Evolutionary conservation across 2,888 invertebrate genomes (phyloP).

Genomic region (Hyposoter didymator): DNA sequence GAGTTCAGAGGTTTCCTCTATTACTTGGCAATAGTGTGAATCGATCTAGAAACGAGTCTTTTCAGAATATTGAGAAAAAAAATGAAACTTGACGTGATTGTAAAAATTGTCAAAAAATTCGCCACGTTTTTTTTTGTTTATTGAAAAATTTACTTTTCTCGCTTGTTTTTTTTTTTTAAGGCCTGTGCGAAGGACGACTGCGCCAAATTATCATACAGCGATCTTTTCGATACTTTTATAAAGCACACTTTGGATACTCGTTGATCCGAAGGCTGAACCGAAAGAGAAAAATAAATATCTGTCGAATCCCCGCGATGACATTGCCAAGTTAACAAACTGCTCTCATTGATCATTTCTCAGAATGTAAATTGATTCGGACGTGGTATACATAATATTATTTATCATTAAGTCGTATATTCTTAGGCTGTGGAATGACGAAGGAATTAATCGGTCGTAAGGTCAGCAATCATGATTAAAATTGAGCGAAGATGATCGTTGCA

Average conservation of each 20-base stretch:
- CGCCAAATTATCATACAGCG: neutral
- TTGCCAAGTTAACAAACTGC: constrained; percentile 56
- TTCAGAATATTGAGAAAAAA: no score
- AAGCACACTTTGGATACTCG: constrained; percentile 3
- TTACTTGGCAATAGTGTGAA: constrained; percentile 7
- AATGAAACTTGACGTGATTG: no score
- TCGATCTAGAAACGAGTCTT: neutral
- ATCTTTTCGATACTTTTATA: constrained; percentile 3
- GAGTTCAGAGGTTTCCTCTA: constrained; percentile 24
- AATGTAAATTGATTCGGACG: constrained; percentile 63
- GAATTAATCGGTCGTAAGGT: constrained; percentile 65
- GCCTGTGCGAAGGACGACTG: neutral
- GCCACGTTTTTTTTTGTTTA: neutral
- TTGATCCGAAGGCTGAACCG: constrained; percentile 15
- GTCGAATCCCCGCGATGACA: constrained; percentile 49
- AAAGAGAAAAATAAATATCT: constrained; percentile 45
- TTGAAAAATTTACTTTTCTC: neutral
- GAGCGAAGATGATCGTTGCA: constrained; percentile 60
- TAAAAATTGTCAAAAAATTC: neutral
- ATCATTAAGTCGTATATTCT: constrained; percentile 58
- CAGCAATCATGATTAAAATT: constrained; percentile 65
- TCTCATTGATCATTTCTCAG: constrained; percentile 66
- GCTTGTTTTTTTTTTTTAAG: neutral
- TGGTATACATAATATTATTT: constrained; percentile 53
- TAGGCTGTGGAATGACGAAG: constrained; percentile 53